Evolutionary conservation across 1,140 invertebrate genomes (phyloP).

Genomic region (Heterodera carotae): DNA sequence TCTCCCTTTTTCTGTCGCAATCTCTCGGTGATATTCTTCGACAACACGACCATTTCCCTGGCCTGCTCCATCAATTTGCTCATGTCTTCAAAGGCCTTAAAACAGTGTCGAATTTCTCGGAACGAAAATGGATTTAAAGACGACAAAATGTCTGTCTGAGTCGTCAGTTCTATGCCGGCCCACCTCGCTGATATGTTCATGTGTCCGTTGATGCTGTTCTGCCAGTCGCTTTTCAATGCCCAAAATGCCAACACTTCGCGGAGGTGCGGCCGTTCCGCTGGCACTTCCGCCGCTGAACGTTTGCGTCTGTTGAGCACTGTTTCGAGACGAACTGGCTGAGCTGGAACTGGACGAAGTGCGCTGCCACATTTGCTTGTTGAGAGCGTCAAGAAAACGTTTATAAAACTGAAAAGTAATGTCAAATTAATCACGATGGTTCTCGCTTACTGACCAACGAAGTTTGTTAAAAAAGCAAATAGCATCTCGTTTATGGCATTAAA

Average conservation of each 20-base stretch:
- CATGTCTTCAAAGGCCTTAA: constrained; percentile 89
- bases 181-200: constrained; percentile 77
- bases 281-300: constrained; percentile 4
- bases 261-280: constrained; percentile 15
- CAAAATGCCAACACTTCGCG: constrained; percentile 77
- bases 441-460: too few species aligned
- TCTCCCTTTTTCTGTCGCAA: constrained; percentile 91
- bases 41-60: constrained; percentile 91
- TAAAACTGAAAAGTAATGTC: constrained; percentile 69
- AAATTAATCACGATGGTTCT: too few species aligned
- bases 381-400: constrained; percentile 65
- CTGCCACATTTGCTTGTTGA: constrained; percentile 68
- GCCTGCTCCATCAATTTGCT: constrained; percentile 91
- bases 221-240: constrained; percentile 90
- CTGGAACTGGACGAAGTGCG: constrained; percentile 58
- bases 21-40: constrained; percentile 87
- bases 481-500: too few species aligned
- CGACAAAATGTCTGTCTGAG: too few species aligned
- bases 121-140: constrained; percentile 3
- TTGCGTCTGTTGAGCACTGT: constrained; percentile 31
- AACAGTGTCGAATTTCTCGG: constrained; percentile 56
- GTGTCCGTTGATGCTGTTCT: constrained; percentile 83
- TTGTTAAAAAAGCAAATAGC: too few species aligned
- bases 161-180: neutral
- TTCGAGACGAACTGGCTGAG: constrained; percentile 56